A percentile compares a stretch with the other conserved stretches of the same genome.
These are phyloP conservation scores for Balaenoptera acutorostrata DNA, from an alignment of 2,113 vertebrate species.

Conservation along the genomic window DNA sequence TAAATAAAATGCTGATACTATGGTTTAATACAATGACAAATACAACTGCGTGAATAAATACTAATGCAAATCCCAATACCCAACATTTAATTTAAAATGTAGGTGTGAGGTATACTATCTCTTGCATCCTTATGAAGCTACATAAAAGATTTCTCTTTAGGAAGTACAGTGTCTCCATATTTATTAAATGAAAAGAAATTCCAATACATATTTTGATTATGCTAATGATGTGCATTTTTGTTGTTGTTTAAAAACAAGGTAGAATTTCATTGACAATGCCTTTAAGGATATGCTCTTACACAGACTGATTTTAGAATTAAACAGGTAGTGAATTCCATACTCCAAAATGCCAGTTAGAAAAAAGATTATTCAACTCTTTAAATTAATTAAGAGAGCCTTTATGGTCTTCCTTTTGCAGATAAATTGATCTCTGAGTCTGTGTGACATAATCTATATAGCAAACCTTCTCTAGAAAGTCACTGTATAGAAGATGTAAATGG, in stretches of 20 bases:
- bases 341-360: background rate
- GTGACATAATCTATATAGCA: background rate
- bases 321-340: background rate
- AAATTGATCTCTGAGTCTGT: background rate
- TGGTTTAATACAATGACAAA: background rate
- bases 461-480: background rate
- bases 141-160: background rate
- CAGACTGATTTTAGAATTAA: background rate
- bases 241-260: background rate
- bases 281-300: background rate
- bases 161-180: background rate
- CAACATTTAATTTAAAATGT: slow-evolving; percentile 16
- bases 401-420: background rate
- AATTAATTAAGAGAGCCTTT: background rate
- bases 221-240: background rate
- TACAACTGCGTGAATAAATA: background rate
- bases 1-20: background rate
- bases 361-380: background rate
- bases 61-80: background rate
- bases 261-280: background rate
- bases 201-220: background rate
- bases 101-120: background rate
- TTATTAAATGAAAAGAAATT: slow-evolving; percentile 8
- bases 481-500: background rate
- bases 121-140: background rate